Conservation (phyloP, 1,140 invertebrate species). For the Nasonia vitripennis region DNA sequence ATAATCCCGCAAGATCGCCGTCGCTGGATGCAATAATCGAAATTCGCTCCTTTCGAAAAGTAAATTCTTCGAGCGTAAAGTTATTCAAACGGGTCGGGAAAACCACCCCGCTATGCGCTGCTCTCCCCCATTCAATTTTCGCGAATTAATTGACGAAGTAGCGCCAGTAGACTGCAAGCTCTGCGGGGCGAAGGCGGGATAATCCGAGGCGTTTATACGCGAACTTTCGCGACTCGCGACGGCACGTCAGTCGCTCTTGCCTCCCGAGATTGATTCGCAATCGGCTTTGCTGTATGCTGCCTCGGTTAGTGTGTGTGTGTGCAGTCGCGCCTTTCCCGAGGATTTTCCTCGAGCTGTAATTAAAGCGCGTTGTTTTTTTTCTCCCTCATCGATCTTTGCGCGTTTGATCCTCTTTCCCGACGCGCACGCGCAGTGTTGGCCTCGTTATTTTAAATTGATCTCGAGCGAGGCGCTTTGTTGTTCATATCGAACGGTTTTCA, state of each 20-base stretch:
- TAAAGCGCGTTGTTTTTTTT: conserved; percentile 58
- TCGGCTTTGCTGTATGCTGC: conserved; percentile 54
- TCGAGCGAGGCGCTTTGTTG: background rate
- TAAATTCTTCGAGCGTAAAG: conserved; percentile 6
- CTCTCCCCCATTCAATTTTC: conserved; percentile 23
- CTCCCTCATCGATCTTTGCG: conserved; percentile 56
- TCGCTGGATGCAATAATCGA: no score
- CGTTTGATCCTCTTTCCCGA: conserved; percentile 2
- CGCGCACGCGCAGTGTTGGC: no score
- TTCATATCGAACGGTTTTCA: background rate
- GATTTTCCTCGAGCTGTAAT: conserved; percentile 60
- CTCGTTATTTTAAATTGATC: conserved; percentile 45
- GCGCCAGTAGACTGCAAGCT: background rate
- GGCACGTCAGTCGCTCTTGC: conserved; percentile 7
- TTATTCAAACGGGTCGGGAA: conserved; percentile 29
- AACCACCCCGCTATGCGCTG: background rate
- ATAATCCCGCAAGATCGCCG: no score
- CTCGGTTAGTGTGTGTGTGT: background rate
- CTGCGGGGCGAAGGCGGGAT: background rate
- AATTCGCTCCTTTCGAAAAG: no score
- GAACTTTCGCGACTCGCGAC: conserved; percentile 40
- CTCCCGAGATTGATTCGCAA: conserved; percentile 62
- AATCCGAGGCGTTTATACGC: conserved; percentile 40
- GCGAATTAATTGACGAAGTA: conserved; percentile 33
- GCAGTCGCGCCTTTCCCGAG: conserved; percentile 54